Evolutionary conservation across 92 coral and sea anemone genomes (phyloP).

Genomic region (Ricordea florida): DNA sequence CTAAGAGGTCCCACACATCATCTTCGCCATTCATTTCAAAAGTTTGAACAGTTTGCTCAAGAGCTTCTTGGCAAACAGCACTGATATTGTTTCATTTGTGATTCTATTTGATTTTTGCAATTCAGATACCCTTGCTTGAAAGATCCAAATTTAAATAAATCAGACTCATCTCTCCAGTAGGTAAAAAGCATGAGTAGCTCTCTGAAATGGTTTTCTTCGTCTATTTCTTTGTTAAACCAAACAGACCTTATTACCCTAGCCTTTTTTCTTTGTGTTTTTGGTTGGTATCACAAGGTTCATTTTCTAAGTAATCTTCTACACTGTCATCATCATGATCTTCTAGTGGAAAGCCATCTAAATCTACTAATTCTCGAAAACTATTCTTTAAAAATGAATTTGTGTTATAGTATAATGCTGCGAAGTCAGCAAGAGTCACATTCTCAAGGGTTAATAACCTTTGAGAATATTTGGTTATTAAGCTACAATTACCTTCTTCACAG

Average conservation of each 20-base stretch:
- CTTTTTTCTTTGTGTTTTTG: neutral
- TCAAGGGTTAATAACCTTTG: conserved; percentile 20
- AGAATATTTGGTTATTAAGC: conserved; percentile 29
- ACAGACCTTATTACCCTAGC: conserved; percentile 51
- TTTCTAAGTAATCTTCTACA: conserved; percentile 24
- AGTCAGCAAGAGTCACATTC: conserved; percentile 36
- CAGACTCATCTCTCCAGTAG: conserved; percentile 5
- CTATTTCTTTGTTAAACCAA: conserved; percentile 44
- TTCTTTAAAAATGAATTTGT: neutral
- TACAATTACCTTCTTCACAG: conserved; percentile 44
- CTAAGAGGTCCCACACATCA: too few species aligned
- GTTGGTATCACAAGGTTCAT: neutral
- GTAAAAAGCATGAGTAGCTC: conserved; percentile 13
- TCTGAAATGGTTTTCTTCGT: conserved; percentile 2
- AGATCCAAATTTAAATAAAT: conserved; percentile 11
- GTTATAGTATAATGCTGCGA: conserved; percentile 33
- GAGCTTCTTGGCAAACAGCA: too few species aligned
- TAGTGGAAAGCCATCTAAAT: conserved; percentile 33
- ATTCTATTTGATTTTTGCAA: neutral
- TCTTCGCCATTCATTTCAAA: too few species aligned
- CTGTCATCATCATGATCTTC: conserved; percentile 34
- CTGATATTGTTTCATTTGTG: neutral
- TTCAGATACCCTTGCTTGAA: neutral
- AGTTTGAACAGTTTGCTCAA: too few species aligned
- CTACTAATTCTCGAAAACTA: neutral